phyloP scores from a whole-genome alignment of 1,140 invertebrate genomes.

The Oreohelix idahoensis region DNA sequence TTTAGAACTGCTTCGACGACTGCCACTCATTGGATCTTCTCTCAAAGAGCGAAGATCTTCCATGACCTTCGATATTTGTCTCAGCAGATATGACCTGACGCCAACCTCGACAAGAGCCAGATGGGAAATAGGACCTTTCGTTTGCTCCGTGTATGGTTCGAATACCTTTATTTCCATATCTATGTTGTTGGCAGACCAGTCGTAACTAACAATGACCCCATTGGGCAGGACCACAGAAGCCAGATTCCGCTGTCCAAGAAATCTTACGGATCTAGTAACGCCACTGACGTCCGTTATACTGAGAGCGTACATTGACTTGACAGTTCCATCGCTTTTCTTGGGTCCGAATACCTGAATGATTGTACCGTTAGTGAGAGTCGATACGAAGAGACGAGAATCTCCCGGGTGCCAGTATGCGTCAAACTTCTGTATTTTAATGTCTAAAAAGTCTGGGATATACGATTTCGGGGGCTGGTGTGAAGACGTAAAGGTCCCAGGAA shows the following conservation, averaged over 20 bases:
- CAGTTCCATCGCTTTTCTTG: slow-evolving; percentile 44
- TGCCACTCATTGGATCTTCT: not conserved
- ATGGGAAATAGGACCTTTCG: slow-evolving; percentile 39
- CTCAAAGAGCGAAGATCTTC: not conserved
- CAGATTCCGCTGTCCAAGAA: slow-evolving; percentile 38
- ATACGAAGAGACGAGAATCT: slow-evolving; percentile 41
- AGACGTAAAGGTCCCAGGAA: not conserved
- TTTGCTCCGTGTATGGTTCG: slow-evolving; percentile 22
- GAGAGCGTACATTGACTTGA: slow-evolving; percentile 41
- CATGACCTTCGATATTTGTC: slow-evolving; percentile 29
- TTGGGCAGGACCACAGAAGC: slow-evolving; percentile 45
- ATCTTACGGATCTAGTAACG: slow-evolving; percentile 29
- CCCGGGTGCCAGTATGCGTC: slow-evolving; percentile 45
- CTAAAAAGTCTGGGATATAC: slow-evolving; percentile 1
- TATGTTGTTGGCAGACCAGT: slow-evolving; percentile 42
- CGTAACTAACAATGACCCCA: slow-evolving; percentile 43
- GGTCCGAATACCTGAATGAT: slow-evolving; percentile 39
- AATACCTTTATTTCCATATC: slow-evolving; percentile 47
- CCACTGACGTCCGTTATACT: slow-evolving; percentile 33
- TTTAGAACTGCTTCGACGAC: not conserved
- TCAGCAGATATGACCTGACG: slow-evolving; percentile 32
- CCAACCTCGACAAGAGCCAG: slow-evolving; percentile 41
- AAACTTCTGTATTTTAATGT: slow-evolving; percentile 38
- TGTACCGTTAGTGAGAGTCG: slow-evolving; percentile 40
- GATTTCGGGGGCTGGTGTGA: not conserved